Evolutionary conservation across 92 coral and sea anemone genomes (phyloP).

Genomic region (Montipora capitata): DNA sequence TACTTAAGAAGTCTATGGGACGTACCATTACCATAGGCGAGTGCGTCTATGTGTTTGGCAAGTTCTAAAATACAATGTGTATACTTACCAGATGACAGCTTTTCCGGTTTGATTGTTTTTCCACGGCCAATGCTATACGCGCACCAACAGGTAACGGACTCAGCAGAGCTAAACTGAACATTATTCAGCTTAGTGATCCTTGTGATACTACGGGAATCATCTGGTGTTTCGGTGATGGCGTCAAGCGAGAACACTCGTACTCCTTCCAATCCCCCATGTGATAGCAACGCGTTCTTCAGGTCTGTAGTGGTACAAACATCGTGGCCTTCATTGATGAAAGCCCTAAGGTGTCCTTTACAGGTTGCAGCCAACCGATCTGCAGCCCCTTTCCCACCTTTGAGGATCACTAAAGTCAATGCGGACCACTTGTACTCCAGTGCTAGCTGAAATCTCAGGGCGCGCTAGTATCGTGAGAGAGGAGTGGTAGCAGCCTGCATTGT

Average conservation of each 20-base stretch:
- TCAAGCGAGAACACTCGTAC: constrained; percentile 36
- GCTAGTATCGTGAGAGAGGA: constrained; percentile 19
- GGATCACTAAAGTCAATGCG: constrained; percentile 36
- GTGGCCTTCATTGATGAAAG: constrained; percentile 12
- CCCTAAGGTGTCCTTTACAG: neutral
- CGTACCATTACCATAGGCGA: too few species aligned
- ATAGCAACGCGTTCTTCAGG: neutral
- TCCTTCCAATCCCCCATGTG: constrained; percentile 43
- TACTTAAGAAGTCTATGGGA: too few species aligned
- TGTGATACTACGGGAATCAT: neutral
- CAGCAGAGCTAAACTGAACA: constrained; percentile 36
- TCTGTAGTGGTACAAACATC: constrained; percentile 29
- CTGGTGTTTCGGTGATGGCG: constrained; percentile 21
- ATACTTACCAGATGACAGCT: constrained; percentile 33
- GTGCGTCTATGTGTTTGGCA: too few species aligned
- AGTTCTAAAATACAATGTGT: neutral
- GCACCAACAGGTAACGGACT: constrained; percentile 33
- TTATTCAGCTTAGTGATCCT: constrained; percentile 31
- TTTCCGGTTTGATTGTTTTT: constrained; percentile 44
- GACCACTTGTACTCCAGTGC: constrained; percentile 8
- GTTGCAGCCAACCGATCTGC: constrained; percentile 44
- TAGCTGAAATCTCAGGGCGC: constrained; percentile 9
- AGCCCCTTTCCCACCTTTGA: constrained; percentile 33
- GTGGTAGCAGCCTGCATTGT: constrained; percentile 63
- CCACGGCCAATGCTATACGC: constrained; percentile 57